These are phyloP conservation scores for Daboia siamensis DNA, from an alignment of 2,113 vertebrate genomes.

Conservation along the genomic window DNA sequence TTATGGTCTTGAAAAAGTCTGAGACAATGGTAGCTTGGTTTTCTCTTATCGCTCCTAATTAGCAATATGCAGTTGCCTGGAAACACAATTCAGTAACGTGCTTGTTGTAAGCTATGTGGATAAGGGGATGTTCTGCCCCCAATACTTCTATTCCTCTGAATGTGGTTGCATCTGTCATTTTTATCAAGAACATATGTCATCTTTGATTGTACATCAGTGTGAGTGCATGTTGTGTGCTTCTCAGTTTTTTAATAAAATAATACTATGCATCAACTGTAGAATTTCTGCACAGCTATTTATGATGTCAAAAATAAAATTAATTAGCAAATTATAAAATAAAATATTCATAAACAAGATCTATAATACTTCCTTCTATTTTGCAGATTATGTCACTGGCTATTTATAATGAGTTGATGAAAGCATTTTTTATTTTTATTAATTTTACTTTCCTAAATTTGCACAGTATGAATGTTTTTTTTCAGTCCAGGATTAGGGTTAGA, in stretches of 20 bases:
- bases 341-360: not conserved
- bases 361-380: not conserved
- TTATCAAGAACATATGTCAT: not conserved
- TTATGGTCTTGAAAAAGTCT: not conserved
- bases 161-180: not conserved
- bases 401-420: not conserved
- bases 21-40: not conserved
- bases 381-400: not conserved
- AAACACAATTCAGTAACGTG: conserved; percentile 1
- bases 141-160: not conserved
- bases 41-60: conserved; percentile 27
- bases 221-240: not conserved
- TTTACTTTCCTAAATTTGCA: not conserved
- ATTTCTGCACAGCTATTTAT: not conserved
- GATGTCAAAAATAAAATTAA: not conserved
- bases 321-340: not conserved
- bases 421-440: not conserved
- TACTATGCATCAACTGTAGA: not conserved
- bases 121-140: not conserved
- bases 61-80: conserved; percentile 11
- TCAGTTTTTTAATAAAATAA: not conserved
- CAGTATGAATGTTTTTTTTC: not conserved
- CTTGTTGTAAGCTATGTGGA: conserved; percentile 2
- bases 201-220: not conserved
- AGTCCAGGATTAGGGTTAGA: not conserved